Conservation (phyloP, 2,888 invertebrate species). For the Subacronicta megacephala region DNA sequence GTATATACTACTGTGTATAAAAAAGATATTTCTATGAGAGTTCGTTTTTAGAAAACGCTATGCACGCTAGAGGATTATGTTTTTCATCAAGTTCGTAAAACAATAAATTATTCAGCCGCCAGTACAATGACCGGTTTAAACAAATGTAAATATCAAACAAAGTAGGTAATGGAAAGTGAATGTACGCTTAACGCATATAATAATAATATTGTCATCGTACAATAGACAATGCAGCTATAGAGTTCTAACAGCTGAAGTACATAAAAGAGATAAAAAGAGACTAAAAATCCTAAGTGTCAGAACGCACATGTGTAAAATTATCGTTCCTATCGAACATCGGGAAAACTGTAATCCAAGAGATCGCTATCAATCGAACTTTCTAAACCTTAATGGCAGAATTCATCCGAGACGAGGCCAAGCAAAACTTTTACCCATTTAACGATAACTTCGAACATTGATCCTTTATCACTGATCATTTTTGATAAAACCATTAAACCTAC, state of each 20-base stretch:
- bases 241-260: background rate
- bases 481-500: constrained; percentile 54
- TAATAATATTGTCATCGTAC: background rate
- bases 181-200: background rate
- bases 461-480: constrained; percentile 51
- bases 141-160: constrained; percentile 10
- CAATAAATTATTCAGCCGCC: background rate
- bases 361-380: constrained; percentile 61
- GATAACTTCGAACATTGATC: constrained; percentile 55
- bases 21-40: background rate
- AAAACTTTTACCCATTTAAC: constrained; percentile 57
- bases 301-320: constrained; percentile 22
- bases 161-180: background rate
- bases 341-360: constrained; percentile 54
- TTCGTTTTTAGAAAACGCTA: constrained; percentile 2
- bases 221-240: background rate
- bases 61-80: background rate
- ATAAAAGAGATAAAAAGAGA: background rate
- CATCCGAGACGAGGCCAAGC: constrained; percentile 51
- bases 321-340: constrained; percentile 23
- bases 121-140: constrained; percentile 16
- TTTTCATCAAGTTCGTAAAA: background rate
- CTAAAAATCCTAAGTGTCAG: background rate
- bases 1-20: background rate
- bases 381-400: constrained; percentile 58